Base-by-base conservation (phyloP, 2,113 vertebrate species). In the Centropus bengalensis region DNA sequence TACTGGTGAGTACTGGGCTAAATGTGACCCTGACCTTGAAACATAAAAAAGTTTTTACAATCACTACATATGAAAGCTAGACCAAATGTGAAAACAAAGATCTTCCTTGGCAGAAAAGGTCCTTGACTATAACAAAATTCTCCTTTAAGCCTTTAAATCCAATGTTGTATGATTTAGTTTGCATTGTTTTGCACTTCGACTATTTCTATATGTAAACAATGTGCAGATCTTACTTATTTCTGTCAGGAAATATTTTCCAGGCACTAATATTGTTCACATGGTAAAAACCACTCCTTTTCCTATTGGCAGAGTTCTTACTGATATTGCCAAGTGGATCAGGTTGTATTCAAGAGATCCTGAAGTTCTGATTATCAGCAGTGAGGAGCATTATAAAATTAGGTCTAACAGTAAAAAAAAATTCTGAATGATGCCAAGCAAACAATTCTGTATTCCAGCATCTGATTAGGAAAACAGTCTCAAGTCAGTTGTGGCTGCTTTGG, bases 191-290 rank as follows among this genome's bases (percentile, higher is more conserved):
- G 51, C 69, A 27, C 42, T 69, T 30, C 70, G 44, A 47, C 49
- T 81, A 38, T 79, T 84, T 85, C n/a, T 73, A 40, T 73, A 33
- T 63, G 32, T 52, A 89, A 94, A 86, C 52, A 83, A 63, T 40
- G 21, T 86, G 10, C 17, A 60, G 23, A 73, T 27, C 60, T 77
- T 64, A 44, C 47, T 63, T 89, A 68, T 87, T 91, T 75, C 33
- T 79, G 30, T 38, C 64, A 68, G 30, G 42, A 93, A 87, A 64
- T 85, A 79, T 84, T 92, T 94, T 87, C 93, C 82, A 88, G 54
- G 8, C 67, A 33, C 38, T 85, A 67, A 75, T 32, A 69, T 70
- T 92, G 81, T 89, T 95, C 47, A 62, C 17, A 6, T 82, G 68
- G 36, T 55, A 60, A 27, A 63, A 78, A 10, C 7, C 38, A 86